A percentile compares a stretch with the other conserved stretches of the same genome.
Evolutionary conservation across 2,113 vertebrate species (phyloP).

Genomic region (Microtus pennsylvanicus): DNA sequence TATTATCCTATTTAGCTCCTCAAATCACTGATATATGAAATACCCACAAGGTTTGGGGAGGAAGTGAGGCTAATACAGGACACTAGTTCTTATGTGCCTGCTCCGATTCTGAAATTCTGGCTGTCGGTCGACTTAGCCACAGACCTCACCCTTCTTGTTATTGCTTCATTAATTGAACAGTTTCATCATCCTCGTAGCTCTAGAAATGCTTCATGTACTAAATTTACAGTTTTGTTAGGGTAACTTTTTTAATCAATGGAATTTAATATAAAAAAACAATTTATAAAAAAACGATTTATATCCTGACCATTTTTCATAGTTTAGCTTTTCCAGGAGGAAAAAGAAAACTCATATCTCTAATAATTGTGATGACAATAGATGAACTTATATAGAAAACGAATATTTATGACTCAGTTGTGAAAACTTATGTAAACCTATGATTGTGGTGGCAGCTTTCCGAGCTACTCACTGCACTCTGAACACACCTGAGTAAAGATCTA

Average conservation of each 20-base stretch:
- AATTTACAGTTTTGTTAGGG: background rate
- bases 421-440: background rate
- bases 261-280: background rate
- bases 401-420: background rate
- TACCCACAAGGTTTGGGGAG: conserved; percentile 67
- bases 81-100: background rate
- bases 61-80: conserved; percentile 44
- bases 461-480: background rate
- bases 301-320: background rate
- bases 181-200: background rate
- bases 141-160: background rate
- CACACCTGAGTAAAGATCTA: background rate
- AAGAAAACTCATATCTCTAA: background rate
- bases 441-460: background rate
- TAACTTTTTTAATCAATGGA: background rate
- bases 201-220: background rate
- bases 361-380: background rate
- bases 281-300: background rate
- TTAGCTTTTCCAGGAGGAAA: background rate
- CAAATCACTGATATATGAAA: conserved; percentile 67
- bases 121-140: background rate
- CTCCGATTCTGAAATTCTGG: background rate
- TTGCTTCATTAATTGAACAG: background rate
- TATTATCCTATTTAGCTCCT: conserved; percentile 75
- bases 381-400: background rate